A percentile compares a stretch with the other conserved stretches of the same genome.
Conservation (phyloP, 2,888 invertebrate genomes). For the Orthosia cruda region DNA sequence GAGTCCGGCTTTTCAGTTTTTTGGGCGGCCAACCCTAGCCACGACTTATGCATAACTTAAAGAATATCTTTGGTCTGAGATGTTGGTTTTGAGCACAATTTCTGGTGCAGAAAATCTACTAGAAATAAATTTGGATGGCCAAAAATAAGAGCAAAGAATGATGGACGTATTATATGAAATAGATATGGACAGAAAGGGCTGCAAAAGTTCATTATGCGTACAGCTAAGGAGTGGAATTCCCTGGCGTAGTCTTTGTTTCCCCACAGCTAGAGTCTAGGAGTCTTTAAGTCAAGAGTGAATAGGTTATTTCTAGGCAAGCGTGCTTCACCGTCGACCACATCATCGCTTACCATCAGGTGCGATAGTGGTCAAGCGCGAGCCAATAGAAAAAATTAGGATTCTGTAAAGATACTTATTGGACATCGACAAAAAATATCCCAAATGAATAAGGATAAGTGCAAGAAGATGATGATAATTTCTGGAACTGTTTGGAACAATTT, state of each 20-base stretch:
- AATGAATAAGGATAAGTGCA: background rate
- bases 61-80: constrained; percentile 10
- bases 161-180: background rate
- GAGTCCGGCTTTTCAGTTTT: background rate
- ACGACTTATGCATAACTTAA: constrained; percentile 16
- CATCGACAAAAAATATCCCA: background rate
- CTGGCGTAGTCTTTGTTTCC: too few relatives aligned
- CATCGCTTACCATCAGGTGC: too few relatives aligned
- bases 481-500: too few relatives aligned
- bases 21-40: background rate
- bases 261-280: too few relatives aligned
- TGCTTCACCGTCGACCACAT: too few relatives aligned
- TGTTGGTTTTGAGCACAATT: constrained; percentile 8
- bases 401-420: background rate
- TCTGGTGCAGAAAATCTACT: constrained; percentile 22
- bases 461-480: background rate
- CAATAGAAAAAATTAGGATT: too few relatives aligned
- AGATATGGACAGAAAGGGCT: too few relatives aligned
- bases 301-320: too few relatives aligned
- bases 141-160: background rate
- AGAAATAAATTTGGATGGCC: background rate
- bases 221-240: too few relatives aligned
- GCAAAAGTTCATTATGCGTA: too few relatives aligned
- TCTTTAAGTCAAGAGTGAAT: too few relatives aligned
- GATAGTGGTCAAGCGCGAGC: too few relatives aligned